Evolutionary conservation across 30 jellyfish, hydroid and myxozoan species (phyloP).

Genomic region (Nemopilema nomurai): DNA sequence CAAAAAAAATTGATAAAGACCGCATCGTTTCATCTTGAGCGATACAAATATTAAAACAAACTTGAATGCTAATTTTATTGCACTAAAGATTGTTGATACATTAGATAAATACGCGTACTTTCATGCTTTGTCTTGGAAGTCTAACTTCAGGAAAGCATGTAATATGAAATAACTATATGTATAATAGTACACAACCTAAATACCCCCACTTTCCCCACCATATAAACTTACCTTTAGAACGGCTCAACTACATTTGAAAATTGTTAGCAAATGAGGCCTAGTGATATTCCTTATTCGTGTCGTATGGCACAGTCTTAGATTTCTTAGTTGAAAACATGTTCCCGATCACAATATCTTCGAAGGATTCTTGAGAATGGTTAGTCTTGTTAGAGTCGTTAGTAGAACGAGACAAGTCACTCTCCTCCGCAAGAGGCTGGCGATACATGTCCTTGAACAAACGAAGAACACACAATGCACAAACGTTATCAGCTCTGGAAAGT

Average conservation of each 20-base stretch:
- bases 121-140: too few species aligned
- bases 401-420: conserved; percentile 5
- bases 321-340: neutral
- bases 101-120: too few species aligned
- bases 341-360: neutral
- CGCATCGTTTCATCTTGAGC: too few species aligned
- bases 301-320: neutral
- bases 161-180: neutral
- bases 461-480: neutral
- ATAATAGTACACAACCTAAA: neutral
- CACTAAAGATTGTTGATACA: too few species aligned
- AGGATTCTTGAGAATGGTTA: conserved; percentile 17
- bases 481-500: neutral
- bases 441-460: conserved; percentile 7
- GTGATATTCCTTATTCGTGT: neutral
- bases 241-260: neutral
- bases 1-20: too few species aligned
- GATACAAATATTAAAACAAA: too few species aligned
- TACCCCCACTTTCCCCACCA: neutral
- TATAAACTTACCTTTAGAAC: neutral
- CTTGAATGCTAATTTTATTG: too few species aligned
- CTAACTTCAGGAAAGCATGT: too few species aligned
- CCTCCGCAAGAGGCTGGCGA: neutral
- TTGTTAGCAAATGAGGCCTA: neutral
- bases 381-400: conserved; percentile 14